These are phyloP conservation scores for Zaprionus tsacasi DNA, from an alignment of 1,140 invertebrate species.

Conservation along the genomic window DNA sequence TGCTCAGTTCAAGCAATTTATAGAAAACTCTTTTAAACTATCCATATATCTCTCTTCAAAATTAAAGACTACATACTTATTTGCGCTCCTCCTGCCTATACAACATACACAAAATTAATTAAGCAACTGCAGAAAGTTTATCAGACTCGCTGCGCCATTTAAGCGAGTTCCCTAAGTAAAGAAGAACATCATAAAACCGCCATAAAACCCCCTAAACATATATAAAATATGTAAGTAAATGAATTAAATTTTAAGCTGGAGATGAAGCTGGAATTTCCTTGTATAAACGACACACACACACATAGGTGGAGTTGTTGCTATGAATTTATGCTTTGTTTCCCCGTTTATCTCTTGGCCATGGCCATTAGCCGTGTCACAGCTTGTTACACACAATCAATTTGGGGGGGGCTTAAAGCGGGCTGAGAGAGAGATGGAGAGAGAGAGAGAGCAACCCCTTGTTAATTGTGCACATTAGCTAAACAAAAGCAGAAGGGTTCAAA, in stretches of 20 bases:
- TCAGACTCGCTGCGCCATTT: neutral
- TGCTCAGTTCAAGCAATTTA: too few relatives aligned
- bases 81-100: neutral
- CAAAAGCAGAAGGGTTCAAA: slow-evolving; percentile 62
- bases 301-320: neutral
- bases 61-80: neutral
- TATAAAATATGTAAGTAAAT: neutral
- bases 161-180: neutral
- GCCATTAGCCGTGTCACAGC: slow-evolving; percentile 34
- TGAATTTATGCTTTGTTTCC: neutral
- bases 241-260: neutral
- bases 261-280: neutral
- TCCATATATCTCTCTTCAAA: too few relatives aligned
- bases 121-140: neutral
- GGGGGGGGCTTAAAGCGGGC: slow-evolving; percentile 24
- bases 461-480: slow-evolving; percentile 59
- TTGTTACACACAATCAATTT: slow-evolving; percentile 41
- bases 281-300: neutral
- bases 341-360: neutral
- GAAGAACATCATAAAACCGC: neutral
- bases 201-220: neutral
- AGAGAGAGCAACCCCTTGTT: slow-evolving; percentile 35
- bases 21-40: too few relatives aligned
- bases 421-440: too few relatives aligned
- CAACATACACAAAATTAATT: neutral